Conservation (phyloP, 2,113 vertebrate species). For the Barnardius zonarius region DNA sequence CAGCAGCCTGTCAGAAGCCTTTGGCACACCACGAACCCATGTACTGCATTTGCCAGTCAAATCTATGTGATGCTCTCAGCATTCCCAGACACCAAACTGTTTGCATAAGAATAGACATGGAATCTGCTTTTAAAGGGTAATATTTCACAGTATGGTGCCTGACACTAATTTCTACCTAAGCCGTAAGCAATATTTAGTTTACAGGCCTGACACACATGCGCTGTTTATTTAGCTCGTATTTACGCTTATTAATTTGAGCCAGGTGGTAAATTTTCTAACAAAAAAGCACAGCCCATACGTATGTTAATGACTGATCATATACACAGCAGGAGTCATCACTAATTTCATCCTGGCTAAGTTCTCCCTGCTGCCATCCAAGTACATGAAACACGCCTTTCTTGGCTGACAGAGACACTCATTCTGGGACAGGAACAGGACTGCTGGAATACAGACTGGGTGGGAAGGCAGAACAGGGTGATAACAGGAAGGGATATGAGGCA, state of each 20-base stretch:
- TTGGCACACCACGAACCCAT: fast-evolving
- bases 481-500: not conserved
- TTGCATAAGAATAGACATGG: not conserved
- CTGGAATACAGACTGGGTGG: not conserved
- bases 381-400: not conserved
- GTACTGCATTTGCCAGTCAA: not conserved
- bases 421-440: not conserved
- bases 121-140: not conserved
- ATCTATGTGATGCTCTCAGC: not conserved
- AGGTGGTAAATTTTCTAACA: not conserved
- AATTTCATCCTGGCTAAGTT: not conserved
- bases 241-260: not conserved
- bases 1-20: not conserved
- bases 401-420: not conserved
- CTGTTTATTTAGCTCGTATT: not conserved
- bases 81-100: not conserved
- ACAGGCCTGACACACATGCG: not conserved
- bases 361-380: not conserved
- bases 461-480: not conserved
- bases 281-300: not conserved
- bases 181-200: not conserved
- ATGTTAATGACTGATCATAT: not conserved
- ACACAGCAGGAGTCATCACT: not conserved
- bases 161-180: not conserved
- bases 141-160: not conserved